phyloP scores from a whole-genome alignment of 2,797 vertebrate genomes.

The Sternarchorhynchus goeldii region DNA sequence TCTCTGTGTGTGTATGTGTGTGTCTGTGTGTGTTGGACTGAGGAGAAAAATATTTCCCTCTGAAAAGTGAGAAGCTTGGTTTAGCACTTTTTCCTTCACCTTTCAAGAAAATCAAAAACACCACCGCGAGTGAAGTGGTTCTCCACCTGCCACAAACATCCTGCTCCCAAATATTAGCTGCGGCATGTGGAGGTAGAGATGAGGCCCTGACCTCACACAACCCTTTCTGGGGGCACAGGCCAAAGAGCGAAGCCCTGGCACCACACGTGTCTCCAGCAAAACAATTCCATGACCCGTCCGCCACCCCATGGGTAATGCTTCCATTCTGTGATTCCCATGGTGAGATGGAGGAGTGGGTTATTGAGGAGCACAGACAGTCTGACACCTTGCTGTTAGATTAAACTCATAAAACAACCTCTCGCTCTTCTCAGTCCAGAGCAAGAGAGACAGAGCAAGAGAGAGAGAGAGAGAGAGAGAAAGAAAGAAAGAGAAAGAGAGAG shows the following conservation, averaged over 20 bases:
- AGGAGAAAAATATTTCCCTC: constrained; percentile 15
- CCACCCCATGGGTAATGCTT: constrained; percentile 20
- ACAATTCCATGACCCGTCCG: neutral
- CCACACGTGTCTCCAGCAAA: neutral
- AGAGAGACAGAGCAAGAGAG: constrained; percentile 31
- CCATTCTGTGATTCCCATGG: constrained; percentile 30
- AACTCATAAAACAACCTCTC: constrained; percentile 72
- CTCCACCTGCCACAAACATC: neutral
- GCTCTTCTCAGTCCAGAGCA: constrained; percentile 52
- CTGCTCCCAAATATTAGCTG: constrained; percentile 20
- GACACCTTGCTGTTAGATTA: constrained; percentile 63
- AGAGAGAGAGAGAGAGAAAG: constrained; percentile 34
- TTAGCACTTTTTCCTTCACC: constrained; percentile 10
- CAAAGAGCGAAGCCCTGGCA: constrained; percentile 6
- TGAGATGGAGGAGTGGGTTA: neutral
- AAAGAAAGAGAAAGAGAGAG: constrained; percentile 11
- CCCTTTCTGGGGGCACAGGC: neutral
- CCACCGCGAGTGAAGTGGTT: neutral
- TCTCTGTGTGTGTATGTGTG: neutral
- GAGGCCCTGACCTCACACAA: constrained; percentile 23
- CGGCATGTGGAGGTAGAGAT: constrained; percentile 10
- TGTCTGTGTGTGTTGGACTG: neutral
- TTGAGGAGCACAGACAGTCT: constrained; percentile 18
- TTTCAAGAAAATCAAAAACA: constrained; percentile 8
- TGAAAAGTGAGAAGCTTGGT: constrained; percentile 3